Percentiles rank a stretch among this genome's conserved stretches.
Conservation (phyloP, 2,888 invertebrate genomes). For the Polyommatus iphigenia region DNA sequence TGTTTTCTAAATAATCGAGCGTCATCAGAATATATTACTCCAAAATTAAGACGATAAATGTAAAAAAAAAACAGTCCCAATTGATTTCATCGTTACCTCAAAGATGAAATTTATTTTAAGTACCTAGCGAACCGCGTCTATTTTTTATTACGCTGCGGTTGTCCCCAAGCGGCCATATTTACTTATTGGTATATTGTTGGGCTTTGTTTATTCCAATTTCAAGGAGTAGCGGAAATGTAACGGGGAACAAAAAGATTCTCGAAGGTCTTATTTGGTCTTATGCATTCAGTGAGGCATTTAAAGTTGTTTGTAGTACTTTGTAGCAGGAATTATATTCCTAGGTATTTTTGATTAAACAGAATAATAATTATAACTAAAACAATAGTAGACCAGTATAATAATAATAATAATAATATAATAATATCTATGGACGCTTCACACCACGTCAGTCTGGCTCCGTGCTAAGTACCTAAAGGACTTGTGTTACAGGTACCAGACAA, state of each 20-base stretch:
- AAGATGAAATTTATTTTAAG: conserved; percentile 12
- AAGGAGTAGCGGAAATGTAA: conserved; percentile 9
- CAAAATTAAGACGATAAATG: background rate
- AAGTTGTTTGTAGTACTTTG: background rate
- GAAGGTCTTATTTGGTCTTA: background rate
- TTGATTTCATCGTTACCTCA: background rate
- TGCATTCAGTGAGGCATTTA: background rate
- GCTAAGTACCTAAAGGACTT: no score
- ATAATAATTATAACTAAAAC: no score
- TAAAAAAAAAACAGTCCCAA: background rate
- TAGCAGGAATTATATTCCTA: background rate
- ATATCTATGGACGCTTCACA: no score
- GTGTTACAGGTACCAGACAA: no score
- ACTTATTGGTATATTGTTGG: conserved; percentile 5
- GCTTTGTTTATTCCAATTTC: conserved; percentile 23
- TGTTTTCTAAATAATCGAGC: background rate
- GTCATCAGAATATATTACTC: background rate
- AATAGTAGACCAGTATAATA: no score
- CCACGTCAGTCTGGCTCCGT: no score
- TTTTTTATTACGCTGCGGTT: conserved; percentile 19
- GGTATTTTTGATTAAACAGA: no score
- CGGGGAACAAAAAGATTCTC: background rate
- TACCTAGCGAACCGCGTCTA: conserved; percentile 6
- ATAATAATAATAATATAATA: no score
- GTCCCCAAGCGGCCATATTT: conserved; percentile 23